phyloP scores from a whole-genome alignment of 2,797 vertebrate genomes.

The Myiothlypis chrysogaster region DNA sequence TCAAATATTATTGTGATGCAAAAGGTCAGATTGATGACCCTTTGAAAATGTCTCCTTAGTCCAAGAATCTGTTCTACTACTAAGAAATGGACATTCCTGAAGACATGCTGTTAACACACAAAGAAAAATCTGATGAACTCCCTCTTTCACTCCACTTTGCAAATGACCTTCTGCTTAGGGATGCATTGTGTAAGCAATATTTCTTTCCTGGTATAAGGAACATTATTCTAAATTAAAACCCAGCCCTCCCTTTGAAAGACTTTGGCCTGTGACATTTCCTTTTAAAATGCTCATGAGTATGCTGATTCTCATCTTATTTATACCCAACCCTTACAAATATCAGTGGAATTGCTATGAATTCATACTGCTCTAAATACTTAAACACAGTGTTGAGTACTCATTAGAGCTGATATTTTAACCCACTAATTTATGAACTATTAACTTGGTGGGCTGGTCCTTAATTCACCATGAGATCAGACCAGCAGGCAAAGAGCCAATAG shows the following conservation, averaged over 20 bases:
- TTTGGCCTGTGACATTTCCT: background rate
- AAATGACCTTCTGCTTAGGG: slow-evolving; percentile 5
- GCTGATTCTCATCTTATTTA: background rate
- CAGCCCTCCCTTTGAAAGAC: background rate
- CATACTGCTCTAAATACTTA: background rate
- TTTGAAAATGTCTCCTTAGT: slow-evolving; percentile 11
- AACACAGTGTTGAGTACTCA: background rate
- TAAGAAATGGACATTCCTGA: slow-evolving; percentile 42
- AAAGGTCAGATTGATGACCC: slow-evolving; percentile 16
- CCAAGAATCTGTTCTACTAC: background rate
- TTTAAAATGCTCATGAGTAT: background rate
- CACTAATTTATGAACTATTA: background rate
- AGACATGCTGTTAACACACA: slow-evolving; percentile 10
- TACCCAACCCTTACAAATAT: background rate
- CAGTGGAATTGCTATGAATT: background rate
- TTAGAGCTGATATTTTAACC: background rate
- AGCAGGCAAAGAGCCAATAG: background rate
- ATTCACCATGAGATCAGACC: background rate
- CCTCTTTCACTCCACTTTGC: background rate
- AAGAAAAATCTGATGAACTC: slow-evolving; percentile 21
- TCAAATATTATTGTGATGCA: background rate
- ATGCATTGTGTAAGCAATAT: slow-evolving; percentile 4
- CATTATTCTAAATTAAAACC: background rate
- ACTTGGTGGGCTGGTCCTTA: background rate
- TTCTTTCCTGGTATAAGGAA: background rate